Base-by-base conservation (phyloP, 1,140 invertebrate genomes). In the Drosophila nannoptera region DNA sequence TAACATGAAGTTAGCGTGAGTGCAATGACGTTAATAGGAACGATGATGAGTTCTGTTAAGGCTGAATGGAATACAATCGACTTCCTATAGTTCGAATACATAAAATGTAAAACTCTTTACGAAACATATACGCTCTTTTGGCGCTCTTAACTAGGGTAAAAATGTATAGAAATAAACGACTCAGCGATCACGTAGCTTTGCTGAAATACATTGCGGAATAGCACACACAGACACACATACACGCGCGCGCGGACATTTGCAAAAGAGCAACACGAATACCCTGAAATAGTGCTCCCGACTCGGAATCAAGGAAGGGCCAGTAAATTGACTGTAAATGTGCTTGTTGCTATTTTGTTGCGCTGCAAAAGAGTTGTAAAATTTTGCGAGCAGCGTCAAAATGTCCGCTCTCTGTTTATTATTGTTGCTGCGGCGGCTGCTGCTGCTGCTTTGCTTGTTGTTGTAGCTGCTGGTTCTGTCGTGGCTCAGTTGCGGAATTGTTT, bases 281-380 rank as follows among this genome's bases (percentile, higher is more conserved):
- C 68, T 58, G 50, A 55, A 54, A 50, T 71, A 71, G 68, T 71
- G 32, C 63, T 62, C 68, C 62, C 63, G 14, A 16, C 45, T 5
- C 31, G 3, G 29, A 49, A 50, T 50, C 48, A 12, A 14, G 9
- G 16, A 29, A 50, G 53, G 29, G 46, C 33, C 55, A 74, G 69
- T 77, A 84, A 84, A 84, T 84, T 84, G 81, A 86, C 70, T 84
- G 81, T 81, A 84, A 84, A 84, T 84, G 86, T 81, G 83, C 60
- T 80, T 65, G 69, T 69, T 56, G 50, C 60, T 60, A 62, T 40
- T 60, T 49, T 54, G 52, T 46, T 31, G 32, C 49, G 62, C 55
- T 64, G 59, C 76, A 59, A 42, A 75, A 66, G 66, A 62, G 76
- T 40, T 80, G 63, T 73, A 69, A 78, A 76, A 70, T 66, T 60